These are phyloP conservation scores for Coilia nasus DNA, from an alignment of 2,797 vertebrate genomes.

Conservation along the genomic window DNA sequence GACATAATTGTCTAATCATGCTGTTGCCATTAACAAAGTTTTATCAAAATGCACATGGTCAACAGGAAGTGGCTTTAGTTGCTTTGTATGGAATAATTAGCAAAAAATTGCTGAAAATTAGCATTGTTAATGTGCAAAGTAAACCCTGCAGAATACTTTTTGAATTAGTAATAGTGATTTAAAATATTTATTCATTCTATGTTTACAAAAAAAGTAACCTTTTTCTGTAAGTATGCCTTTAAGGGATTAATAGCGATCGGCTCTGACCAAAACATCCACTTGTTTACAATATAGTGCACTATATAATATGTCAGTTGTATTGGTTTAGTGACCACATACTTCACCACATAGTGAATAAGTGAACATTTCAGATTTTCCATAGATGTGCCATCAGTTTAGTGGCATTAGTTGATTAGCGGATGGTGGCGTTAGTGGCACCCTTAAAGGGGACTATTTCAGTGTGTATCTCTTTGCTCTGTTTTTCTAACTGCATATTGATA, in stretches of 20 bases:
- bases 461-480: background rate
- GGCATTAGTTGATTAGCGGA: too few species aligned
- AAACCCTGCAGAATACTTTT: background rate
- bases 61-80: background rate
- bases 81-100: background rate
- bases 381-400: too few species aligned
- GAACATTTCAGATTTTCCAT: too few species aligned
- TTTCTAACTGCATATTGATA: background rate
- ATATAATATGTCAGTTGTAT: too few species aligned
- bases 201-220: background rate
- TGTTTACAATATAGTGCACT: too few species aligned
- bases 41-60: background rate
- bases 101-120: too few species aligned
- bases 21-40: background rate
- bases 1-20: background rate
- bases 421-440: background rate
- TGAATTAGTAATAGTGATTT: background rate
- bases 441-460: background rate
- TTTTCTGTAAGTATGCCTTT: background rate
- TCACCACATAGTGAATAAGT: too few species aligned
- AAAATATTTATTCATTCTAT: background rate
- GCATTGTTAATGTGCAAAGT: background rate
- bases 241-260: background rate
- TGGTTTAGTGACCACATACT: too few species aligned
- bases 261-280: too few species aligned